phyloP scores from a whole-genome alignment of 2,797 vertebrate species.

The Botia almorhae region DNA sequence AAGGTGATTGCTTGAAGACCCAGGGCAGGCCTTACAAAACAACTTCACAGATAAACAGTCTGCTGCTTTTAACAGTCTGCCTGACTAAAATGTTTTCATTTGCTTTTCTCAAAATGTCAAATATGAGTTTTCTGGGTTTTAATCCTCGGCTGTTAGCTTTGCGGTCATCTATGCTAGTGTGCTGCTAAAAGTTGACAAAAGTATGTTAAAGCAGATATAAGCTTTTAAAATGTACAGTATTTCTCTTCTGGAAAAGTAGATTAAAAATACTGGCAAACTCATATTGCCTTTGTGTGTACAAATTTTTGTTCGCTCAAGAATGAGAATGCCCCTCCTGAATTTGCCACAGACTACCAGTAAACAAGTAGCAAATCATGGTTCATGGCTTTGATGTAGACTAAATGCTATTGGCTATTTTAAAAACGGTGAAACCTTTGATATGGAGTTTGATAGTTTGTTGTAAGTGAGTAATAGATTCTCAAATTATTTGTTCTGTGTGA shows the following conservation, averaged over 20 bases:
- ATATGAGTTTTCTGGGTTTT: neutral
- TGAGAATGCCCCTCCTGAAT: too few relatives aligned
- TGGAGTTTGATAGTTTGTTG: conserved; percentile 33
- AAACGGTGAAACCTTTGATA: neutral
- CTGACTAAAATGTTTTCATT: conserved; percentile 27
- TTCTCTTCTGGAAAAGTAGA: neutral
- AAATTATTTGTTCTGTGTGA: conserved; percentile 41
- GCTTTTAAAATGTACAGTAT: neutral
- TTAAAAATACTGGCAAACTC: neutral
- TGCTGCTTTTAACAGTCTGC: neutral
- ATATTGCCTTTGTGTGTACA: too few relatives aligned
- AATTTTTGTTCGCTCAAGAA: too few relatives aligned
- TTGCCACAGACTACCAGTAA: too few relatives aligned
- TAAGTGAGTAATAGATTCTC: conserved; percentile 48
- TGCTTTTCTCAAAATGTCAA: conserved; percentile 26
- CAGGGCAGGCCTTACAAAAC: neutral
- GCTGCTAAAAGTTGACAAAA: neutral
- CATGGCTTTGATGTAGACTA: neutral
- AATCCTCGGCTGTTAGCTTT: neutral
- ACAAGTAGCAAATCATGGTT: too few relatives aligned
- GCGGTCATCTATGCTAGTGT: neutral
- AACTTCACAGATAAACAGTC: conserved; percentile 1
- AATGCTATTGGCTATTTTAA: neutral
- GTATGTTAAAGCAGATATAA: neutral
- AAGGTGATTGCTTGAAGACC: conserved; percentile 40